These are phyloP conservation scores for Drosophila merina DNA, from an alignment of 2,888 invertebrate species.

Conservation along the genomic window DNA sequence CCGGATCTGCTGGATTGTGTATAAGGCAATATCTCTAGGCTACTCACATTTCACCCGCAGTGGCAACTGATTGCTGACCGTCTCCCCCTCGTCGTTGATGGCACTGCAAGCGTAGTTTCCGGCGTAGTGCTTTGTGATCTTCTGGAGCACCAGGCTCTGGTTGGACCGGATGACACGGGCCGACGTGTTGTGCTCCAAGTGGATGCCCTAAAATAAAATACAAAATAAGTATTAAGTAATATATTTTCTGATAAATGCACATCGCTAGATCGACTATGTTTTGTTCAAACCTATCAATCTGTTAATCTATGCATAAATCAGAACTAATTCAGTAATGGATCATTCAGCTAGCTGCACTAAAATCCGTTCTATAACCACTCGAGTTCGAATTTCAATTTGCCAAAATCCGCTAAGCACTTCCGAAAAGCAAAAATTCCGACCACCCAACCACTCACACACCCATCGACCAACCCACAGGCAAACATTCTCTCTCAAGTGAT, in stretches of 20 bases:
- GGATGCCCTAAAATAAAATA: slow-evolving; percentile 87
- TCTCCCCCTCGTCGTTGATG: slow-evolving; percentile 94
- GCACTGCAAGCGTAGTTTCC: slow-evolving; percentile 95
- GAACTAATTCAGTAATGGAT: slow-evolving; percentile 32
- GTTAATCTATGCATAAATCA: slow-evolving; percentile 22
- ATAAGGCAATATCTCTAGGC: neutral
- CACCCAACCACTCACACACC: slow-evolving; percentile 8
- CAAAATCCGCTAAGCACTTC: slow-evolving; percentile 48
- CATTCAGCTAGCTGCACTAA: slow-evolving; percentile 15
- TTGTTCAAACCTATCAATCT: slow-evolving; percentile 1
- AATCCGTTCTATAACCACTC: slow-evolving; percentile 33
- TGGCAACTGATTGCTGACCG: slow-evolving; percentile 92
- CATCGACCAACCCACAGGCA: slow-evolving; percentile 8
- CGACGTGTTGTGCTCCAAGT: slow-evolving; percentile 93
- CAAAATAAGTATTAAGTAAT: neutral
- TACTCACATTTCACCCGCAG: slow-evolving; percentile 95
- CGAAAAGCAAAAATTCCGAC: slow-evolving; percentile 36
- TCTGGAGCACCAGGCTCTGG: slow-evolving; percentile 95
- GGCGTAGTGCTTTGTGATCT: slow-evolving; percentile 93
- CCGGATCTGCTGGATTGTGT: neutral
- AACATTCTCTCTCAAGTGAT: slow-evolving; percentile 12
- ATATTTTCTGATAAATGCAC: too few species aligned
- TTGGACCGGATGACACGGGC: slow-evolving; percentile 95
- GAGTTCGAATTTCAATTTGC: slow-evolving; percentile 59
- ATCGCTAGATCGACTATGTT: too few species aligned